These are phyloP conservation scores for Pygmarrhopalites habei DNA, from an alignment of 1,140 invertebrate species.

Conservation along the genomic window DNA sequence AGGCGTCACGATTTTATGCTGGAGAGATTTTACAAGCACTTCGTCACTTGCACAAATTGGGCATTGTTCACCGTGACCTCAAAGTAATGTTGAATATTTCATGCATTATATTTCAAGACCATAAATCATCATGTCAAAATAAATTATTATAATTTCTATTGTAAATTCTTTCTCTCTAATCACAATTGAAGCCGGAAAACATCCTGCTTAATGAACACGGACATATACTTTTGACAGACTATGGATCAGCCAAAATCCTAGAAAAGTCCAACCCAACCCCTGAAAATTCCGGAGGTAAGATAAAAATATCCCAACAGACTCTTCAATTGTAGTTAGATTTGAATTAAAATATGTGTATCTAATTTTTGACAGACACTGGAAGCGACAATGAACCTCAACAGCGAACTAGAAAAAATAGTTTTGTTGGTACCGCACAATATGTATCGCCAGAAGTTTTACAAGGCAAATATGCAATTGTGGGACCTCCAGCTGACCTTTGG, in stretches of 20 bases:
- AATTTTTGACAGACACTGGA: too few species aligned
- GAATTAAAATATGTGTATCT: too few species aligned
- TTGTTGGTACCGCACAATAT: constrained; percentile 98
- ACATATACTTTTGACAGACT: constrained; percentile 95
- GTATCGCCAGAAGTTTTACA: constrained; percentile 92
- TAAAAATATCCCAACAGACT: too few species aligned
- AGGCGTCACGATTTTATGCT: constrained; percentile 85
- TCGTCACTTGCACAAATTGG: constrained; percentile 82
- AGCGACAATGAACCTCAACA: too few species aligned
- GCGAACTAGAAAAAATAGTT: constrained; percentile 58
- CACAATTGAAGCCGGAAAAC: constrained; percentile 67
- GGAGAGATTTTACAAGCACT: constrained; percentile 86
- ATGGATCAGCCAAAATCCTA: constrained; percentile 89
- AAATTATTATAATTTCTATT: too few species aligned
- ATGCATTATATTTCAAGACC: constrained; percentile 82
- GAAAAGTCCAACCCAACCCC: constrained; percentile 35
- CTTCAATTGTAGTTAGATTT: too few species aligned
- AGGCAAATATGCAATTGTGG: constrained; percentile 59
- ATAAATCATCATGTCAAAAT: constrained; percentile 41
- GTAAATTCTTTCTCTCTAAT: too few species aligned
- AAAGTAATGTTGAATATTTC: constrained; percentile 69
- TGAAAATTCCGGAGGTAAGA: too few species aligned
- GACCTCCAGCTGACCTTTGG: constrained; percentile 89
- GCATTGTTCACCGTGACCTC: constrained; percentile 84
- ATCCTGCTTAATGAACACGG: constrained; percentile 84